phyloP scores from a whole-genome alignment of 1,140 invertebrate genomes.

The Pinna nobilis region DNA sequence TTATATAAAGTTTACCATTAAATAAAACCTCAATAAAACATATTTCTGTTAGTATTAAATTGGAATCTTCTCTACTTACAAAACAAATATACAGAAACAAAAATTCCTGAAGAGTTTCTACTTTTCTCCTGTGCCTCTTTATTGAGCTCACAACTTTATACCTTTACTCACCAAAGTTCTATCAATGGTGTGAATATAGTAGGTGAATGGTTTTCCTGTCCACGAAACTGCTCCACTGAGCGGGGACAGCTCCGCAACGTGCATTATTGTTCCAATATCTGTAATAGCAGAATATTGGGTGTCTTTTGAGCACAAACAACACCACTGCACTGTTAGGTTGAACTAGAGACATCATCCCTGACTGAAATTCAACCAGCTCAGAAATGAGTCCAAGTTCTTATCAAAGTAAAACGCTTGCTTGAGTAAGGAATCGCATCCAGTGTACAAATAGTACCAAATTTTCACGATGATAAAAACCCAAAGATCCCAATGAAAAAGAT shows the following conservation, averaged over 20 bases:
- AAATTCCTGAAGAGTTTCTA: not conserved
- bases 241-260: conserved; percentile 96
- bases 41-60: not conserved
- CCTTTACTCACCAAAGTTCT: conserved; percentile 69
- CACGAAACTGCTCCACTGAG: conserved; percentile 96
- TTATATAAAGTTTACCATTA: not conserved
- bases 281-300: conserved; percentile 64
- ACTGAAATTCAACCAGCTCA: too few species aligned
- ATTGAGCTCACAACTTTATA: not conserved
- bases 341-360: too few species aligned
- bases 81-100: not conserved
- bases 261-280: conserved; percentile 99
- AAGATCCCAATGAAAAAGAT: too few species aligned
- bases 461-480: too few species aligned
- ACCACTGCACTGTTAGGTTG: too few species aligned
- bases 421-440: too few species aligned
- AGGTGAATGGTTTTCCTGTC: conserved; percentile 98
- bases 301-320: too few species aligned
- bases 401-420: too few species aligned
- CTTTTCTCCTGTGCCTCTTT: not conserved
- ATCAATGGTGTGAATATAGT: conserved; percentile 98
- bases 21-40: not conserved
- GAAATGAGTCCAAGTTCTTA: too few species aligned
- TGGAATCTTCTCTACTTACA: not conserved
- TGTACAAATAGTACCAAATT: too few species aligned